Conservation (phyloP, 1,140 invertebrate species). For the Heliconius melpomene region DNA sequence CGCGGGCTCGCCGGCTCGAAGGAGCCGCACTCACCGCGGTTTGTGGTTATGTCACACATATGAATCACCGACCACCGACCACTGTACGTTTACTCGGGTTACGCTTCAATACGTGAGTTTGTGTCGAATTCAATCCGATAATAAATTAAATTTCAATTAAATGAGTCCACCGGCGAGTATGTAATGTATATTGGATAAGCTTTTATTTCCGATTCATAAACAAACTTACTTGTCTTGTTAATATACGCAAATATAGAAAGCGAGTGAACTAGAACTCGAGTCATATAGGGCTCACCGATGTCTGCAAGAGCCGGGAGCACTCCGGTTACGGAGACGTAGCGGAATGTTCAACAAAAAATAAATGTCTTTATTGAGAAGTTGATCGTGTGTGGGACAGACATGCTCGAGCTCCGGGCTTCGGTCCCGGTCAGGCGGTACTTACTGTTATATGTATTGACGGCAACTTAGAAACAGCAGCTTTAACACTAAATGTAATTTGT, state of each 20-base stretch:
- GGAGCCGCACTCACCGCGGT: background rate
- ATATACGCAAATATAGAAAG: conserved; percentile 13
- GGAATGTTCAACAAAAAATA: conserved; percentile 38
- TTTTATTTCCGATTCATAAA: background rate
- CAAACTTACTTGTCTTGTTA: background rate
- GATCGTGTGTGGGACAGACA: conserved; percentile 24
- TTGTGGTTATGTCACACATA: conserved; percentile 1
- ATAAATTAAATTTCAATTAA: background rate
- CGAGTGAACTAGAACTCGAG: conserved; percentile 24
- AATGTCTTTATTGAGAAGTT: conserved; percentile 47
- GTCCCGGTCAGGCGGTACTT: background rate
- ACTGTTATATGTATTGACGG: background rate
- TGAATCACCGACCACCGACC: background rate
- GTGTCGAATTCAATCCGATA: background rate
- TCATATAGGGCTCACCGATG: conserved; percentile 22
- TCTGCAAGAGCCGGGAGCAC: conserved; percentile 32
- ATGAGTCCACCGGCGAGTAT: background rate
- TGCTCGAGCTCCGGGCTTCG: conserved; percentile 17
- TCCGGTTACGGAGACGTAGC: conserved; percentile 33
- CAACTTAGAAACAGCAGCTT: background rate
- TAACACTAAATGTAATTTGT: background rate
- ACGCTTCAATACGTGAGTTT: background rate
- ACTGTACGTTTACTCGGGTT: background rate
- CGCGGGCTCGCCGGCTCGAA: too few relatives aligned
- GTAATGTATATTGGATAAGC: background rate